These are phyloP conservation scores for Sorex fumeus DNA, from an alignment of 2,113 vertebrate genomes.

Conservation along the genomic window DNA sequence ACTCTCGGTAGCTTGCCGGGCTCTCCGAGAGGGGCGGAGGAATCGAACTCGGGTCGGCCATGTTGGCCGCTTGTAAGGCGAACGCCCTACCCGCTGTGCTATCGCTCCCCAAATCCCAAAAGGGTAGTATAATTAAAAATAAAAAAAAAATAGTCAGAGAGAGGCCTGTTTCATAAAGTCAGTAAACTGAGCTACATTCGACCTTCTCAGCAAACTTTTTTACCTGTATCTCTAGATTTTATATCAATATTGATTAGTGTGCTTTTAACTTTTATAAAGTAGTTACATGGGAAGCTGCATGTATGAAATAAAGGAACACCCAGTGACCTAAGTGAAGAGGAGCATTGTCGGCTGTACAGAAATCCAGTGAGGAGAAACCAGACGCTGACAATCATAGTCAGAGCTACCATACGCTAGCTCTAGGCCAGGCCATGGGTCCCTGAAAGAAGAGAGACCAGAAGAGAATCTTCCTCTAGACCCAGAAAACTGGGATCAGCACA, in stretches of 20 bases:
- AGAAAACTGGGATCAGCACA: no score
- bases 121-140: constrained; percentile 44
- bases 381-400: background rate
- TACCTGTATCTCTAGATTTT: no score
- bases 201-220: background rate
- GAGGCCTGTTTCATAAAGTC: background rate
- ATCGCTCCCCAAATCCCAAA: background rate
- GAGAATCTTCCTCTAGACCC: no score
- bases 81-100: no score
- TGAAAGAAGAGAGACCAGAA: no score
- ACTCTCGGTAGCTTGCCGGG: no score
- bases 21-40: no score
- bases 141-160: background rate
- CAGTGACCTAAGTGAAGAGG: background rate
- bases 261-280: background rate
- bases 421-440: background rate
- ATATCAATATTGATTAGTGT: no score
- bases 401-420: background rate
- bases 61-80: no score
- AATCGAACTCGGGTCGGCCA: no score
- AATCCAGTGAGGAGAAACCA: background rate
- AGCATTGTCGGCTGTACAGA: background rate
- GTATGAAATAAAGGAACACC: background rate
- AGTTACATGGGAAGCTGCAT: background rate
- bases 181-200: background rate